Conservation (phyloP, 2,888 invertebrate species). For the Pherbina coryleti region DNA sequence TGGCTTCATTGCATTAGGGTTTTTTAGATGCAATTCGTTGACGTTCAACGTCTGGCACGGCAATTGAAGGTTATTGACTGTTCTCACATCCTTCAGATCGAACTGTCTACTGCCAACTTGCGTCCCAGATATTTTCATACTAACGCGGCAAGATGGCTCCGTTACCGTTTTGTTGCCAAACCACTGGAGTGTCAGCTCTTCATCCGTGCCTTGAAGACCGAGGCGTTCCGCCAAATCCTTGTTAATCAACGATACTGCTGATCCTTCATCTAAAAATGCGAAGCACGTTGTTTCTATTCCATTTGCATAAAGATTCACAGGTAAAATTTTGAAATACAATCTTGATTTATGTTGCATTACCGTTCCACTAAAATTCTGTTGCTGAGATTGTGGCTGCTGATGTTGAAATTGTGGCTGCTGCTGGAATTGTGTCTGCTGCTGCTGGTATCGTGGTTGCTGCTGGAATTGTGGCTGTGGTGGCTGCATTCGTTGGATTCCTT, state of each 20-base stretch:
- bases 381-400: background rate
- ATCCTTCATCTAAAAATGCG: slow-evolving; percentile 44
- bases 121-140: slow-evolving; percentile 40
- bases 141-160: slow-evolving; percentile 34
- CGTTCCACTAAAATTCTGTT: background rate
- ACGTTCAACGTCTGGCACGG: slow-evolving; percentile 37
- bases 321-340: slow-evolving; percentile 39
- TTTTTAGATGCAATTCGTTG: slow-evolving; percentile 22
- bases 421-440: background rate
- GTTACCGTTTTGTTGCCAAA: slow-evolving; percentile 42
- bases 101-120: slow-evolving; percentile 25
- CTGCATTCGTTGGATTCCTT: no score
- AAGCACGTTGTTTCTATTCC: slow-evolving; percentile 28
- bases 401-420: no score
- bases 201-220: slow-evolving; percentile 30
- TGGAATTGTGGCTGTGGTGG: no score
- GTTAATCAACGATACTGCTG: slow-evolving; percentile 38
- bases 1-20: slow-evolving; percentile 19
- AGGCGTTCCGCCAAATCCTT: slow-evolving; percentile 34
- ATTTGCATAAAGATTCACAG: slow-evolving; percentile 39
- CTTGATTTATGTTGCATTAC: background rate
- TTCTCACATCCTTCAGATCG: slow-evolving; percentile 37
- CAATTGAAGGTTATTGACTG: slow-evolving; percentile 32
- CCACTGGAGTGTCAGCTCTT: slow-evolving; percentile 43
- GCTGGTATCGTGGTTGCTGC: no score